A percentile compares a stretch with the other conserved stretches of the same genome.
Evolutionary conservation across 2,888 invertebrate genomes (phyloP).

Genomic region (Heliconius charithonia): DNA sequence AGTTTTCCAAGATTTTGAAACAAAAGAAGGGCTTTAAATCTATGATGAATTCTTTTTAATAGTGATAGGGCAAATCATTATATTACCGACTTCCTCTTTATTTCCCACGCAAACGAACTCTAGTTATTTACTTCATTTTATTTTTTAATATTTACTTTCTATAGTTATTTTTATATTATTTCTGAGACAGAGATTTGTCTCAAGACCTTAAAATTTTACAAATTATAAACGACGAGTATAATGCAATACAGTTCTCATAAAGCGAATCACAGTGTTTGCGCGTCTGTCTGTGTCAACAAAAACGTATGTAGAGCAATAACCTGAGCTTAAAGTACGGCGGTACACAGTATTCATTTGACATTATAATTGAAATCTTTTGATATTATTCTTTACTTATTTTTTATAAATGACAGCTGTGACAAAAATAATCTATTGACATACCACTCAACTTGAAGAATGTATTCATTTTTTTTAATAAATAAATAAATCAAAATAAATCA

Average conservation of each 20-base stretch:
- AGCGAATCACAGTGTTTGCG: conserved; percentile 5
- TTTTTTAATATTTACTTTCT: neutral
- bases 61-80: no score
- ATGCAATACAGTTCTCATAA: neutral
- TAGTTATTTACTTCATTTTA: no score
- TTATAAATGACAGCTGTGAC: no score
- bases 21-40: neutral
- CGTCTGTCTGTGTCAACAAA: conserved; percentile 36
- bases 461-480: no score
- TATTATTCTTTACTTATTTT: neutral
- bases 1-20: neutral
- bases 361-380: neutral
- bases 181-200: neutral
- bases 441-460: no score
- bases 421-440: no score
- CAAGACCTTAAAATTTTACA: neutral
- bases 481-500: no score
- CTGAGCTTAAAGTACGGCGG: neutral
- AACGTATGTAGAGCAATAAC: conserved; percentile 31
- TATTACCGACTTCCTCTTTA: no score
- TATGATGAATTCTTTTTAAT: neutral
- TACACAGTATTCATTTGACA: conserved; percentile 1
- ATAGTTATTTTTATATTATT: no score
- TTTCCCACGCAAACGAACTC: no score
- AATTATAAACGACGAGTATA: neutral